phyloP scores from a whole-genome alignment of 2,888 invertebrate species.

The Frankliniella intonsa region DNA sequence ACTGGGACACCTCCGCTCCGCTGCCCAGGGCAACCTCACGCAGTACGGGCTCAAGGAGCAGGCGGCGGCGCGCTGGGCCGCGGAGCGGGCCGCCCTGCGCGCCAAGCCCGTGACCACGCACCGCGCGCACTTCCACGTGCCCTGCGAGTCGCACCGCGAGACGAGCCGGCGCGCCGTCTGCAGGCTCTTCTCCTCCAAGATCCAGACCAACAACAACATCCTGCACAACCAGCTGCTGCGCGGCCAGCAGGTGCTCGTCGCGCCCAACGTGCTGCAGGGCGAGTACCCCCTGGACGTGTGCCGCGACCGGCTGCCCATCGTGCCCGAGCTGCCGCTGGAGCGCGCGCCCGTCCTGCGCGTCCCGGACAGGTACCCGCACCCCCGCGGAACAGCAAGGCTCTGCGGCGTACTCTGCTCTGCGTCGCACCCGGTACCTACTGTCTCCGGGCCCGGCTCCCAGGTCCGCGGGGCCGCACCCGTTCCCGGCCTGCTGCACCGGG shows the following conservation, averaged over 20 bases:
- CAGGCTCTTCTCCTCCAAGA: slow-evolving; percentile 19
- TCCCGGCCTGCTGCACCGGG: background rate
- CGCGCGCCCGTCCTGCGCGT: background rate
- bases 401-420: no score
- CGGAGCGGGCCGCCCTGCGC: background rate
- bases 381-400: no score
- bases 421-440: no score
- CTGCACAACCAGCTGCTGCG: background rate
- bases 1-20: background rate
- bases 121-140: slow-evolving; percentile 18
- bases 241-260: slow-evolving; percentile 4
- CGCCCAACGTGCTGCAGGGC: background rate
- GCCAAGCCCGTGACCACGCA: background rate
- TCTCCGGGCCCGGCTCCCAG: background rate
- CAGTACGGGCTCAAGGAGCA: slow-evolving; percentile 13
- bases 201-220: slow-evolving; percentile 9
- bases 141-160: background rate
- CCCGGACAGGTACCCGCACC: background rate
- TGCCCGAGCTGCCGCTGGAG: slow-evolving; percentile 9
- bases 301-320: slow-evolving; percentile 8
- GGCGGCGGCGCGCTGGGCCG: slow-evolving; percentile 5
- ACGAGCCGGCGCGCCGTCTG: slow-evolving; percentile 2
- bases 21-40: slow-evolving; percentile 6
- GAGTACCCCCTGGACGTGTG: slow-evolving; percentile 8
- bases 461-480: background rate